Evolutionary conservation across 2,888 invertebrate genomes (phyloP).

Genomic region (Drosophila pullipes): DNA sequence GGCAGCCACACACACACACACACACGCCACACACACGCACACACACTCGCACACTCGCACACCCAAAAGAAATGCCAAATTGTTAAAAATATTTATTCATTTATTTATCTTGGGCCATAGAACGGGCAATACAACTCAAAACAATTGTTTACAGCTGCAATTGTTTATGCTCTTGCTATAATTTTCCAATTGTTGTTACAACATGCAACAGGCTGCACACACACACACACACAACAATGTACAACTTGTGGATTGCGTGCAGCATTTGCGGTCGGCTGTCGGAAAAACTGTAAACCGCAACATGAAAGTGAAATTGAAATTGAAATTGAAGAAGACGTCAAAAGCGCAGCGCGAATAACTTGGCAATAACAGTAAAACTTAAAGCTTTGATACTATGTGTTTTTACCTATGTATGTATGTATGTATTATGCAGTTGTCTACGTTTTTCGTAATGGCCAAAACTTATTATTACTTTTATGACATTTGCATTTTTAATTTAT

Average conservation of each 20-base stretch:
- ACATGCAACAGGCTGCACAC: conserved; percentile 57
- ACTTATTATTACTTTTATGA: conserved; percentile 45
- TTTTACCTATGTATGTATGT: not conserved
- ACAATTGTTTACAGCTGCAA: conserved; percentile 52
- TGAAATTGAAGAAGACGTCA: conserved; percentile 78
- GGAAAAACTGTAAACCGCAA: conserved; percentile 73
- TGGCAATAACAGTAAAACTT: conserved; percentile 10
- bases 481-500: conserved; percentile 53
- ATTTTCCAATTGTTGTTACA: conserved; percentile 72
- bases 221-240: conserved; percentile 34
- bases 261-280: conserved; percentile 63
- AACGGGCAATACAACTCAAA: conserved; percentile 38
- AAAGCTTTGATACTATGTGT: conserved; percentile 14
- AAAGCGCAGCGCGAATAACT: conserved; percentile 45
- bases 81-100: conserved; percentile 32
- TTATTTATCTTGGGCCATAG: conserved; percentile 39
- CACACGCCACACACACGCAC: not conserved
- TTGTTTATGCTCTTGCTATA: conserved; percentile 67
- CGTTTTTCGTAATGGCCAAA: conserved; percentile 44
- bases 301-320: conserved; percentile 79
- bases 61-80: conserved; percentile 26
- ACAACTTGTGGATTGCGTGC: conserved; percentile 68
- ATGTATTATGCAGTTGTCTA: conserved; percentile 35
- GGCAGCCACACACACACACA: not conserved
- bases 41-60: not conserved